Evolutionary conservation across 2,888 invertebrate genomes (phyloP), one percentile per base, ranked within the genome.

Genomic region (Pemphredon lugubris): DNA sequence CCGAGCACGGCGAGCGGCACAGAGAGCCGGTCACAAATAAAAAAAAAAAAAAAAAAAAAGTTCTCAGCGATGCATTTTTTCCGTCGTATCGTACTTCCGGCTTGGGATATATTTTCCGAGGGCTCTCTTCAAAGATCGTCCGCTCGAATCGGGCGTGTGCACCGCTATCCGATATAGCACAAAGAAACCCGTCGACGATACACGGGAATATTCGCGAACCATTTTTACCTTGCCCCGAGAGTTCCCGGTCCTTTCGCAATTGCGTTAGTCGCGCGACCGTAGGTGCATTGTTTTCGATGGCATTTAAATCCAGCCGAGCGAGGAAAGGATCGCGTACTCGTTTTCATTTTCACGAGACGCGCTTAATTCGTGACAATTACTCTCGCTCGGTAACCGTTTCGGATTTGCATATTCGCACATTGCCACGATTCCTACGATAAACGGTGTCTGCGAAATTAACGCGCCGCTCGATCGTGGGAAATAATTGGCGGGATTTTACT

Each of bases 361-460:
- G 55, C 45, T 54, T 57, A 55, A 77, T 59, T 57, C 51, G 57
- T 26, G n/a, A 5, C 74, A 21, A 74, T 77, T 64, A 74, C 53
- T 61, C 60, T 67, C 74, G 50, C 63, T 53, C 47, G 23, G 21
- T 42, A 39, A 20, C 26, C 47, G 44, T 34, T 21, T 42, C 44
- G 58, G 50, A 77, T 66, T 66, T 50, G 69, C 64, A 60, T 54
- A 67, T 13, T 13, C 26, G 21, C 54, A 21, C 16, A 39, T 26
- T 11, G n/a, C n/a, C n/a, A 16, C 32, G 6, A 18, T 13, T 14
- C 20, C 42, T 13, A 23, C 13, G 1, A 5, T n/a, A 47, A 55
- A 57, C 23, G 32, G 44, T 13, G 11, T n/a, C 7, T 26, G 18
- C 42, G 14, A 3, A n/a, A n/a, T n/a, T n/a, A n/a, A n/a, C n/a